phyloP scores from a whole-genome alignment of 2,797 vertebrate species.

The Heliangelus exortis region DNA sequence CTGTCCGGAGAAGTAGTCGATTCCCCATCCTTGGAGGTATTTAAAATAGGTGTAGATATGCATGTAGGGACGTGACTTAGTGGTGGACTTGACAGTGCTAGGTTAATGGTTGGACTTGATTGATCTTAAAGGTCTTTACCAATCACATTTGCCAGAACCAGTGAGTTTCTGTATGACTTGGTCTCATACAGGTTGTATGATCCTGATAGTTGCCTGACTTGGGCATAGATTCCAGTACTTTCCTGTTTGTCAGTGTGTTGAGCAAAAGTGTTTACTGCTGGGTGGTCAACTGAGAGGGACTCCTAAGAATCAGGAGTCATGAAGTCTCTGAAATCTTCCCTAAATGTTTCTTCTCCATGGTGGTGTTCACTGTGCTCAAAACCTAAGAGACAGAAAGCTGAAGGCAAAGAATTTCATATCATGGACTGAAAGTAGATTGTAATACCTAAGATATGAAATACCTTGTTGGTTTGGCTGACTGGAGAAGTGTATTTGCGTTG shows the following conservation, averaged over 20 bases:
- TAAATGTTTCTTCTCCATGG: background rate
- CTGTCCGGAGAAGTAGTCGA: too few relatives aligned
- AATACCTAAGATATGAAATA: background rate
- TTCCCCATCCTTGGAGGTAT: too few relatives aligned
- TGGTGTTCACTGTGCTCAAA: background rate
- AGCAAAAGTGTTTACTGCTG: background rate
- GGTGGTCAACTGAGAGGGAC: background rate
- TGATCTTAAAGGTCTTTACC: too few relatives aligned
- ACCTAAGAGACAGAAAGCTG: background rate
- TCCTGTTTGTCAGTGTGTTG: background rate
- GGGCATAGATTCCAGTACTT: background rate
- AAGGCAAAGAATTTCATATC: background rate
- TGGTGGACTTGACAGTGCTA: too few relatives aligned
- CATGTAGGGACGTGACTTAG: too few relatives aligned
- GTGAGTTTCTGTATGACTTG: fast-evolving
- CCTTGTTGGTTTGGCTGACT: background rate
- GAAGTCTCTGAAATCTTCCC: background rate
- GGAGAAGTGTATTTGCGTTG: background rate
- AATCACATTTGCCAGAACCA: background rate
- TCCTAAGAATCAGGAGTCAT: background rate
- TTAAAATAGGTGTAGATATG: too few relatives aligned
- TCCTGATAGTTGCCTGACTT: too few relatives aligned
- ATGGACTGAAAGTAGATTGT: background rate
- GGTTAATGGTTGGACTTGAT: too few relatives aligned
- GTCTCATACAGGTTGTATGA: background rate